Conservation (phyloP, 1,140 invertebrate genomes). For the Rhagoletis pomonella region DNA sequence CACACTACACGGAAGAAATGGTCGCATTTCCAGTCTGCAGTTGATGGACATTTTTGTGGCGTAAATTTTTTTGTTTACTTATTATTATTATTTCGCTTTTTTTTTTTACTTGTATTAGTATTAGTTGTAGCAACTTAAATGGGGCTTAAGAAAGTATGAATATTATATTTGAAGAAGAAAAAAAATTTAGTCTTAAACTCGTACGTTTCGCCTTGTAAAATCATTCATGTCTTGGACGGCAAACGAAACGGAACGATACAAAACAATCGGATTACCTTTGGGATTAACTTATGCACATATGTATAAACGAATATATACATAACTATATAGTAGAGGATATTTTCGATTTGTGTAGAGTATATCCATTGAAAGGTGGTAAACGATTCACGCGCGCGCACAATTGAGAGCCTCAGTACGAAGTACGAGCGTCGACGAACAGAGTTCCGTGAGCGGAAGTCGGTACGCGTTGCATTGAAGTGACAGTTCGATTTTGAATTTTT, state of each 20-base stretch:
- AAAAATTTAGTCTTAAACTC: constrained; percentile 32
- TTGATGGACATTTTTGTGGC: constrained; percentile 8
- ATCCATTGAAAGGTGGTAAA: not conserved
- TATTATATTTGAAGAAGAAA: not conserved
- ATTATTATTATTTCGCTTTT: too few relatives aligned
- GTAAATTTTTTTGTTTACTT: not conserved
- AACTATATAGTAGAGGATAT: not conserved
- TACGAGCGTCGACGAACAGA: not conserved
- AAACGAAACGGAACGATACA: constrained; percentile 60
- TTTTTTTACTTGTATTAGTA: constrained; percentile 16
- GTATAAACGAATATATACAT: too few relatives aligned
- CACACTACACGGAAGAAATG: constrained; percentile 11
- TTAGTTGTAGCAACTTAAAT: constrained; percentile 34
- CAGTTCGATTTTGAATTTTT: not conserved
- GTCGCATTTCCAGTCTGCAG: constrained; percentile 46
- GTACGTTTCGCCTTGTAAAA: constrained; percentile 57
- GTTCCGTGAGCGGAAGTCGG: not conserved
- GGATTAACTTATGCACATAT: not conserved
- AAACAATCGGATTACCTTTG: constrained; percentile 27
- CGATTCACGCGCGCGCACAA: not conserved
- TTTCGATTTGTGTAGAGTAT: not conserved
- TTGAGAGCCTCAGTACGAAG: not conserved
- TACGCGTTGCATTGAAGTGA: not conserved
- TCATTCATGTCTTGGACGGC: constrained; percentile 65
- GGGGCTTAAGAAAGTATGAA: constrained; percentile 41